Percentiles rank a stretch among this genome's conserved stretches.
Evolutionary conservation across 1,140 invertebrate genomes (phyloP).

Genomic region (Zaprionus davidi): DNA sequence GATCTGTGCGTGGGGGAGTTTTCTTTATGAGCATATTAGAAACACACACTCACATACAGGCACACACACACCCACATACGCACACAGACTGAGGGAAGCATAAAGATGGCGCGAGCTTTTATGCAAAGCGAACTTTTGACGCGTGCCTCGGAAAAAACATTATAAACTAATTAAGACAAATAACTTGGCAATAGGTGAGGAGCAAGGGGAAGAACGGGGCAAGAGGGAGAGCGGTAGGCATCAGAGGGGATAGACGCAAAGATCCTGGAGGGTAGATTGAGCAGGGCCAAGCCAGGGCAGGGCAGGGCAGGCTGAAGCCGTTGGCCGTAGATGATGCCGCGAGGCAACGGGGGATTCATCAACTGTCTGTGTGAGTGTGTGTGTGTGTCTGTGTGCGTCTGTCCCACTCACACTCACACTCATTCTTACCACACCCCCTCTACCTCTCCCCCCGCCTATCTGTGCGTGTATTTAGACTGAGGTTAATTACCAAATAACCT

Average conservation of each 20-base stretch:
- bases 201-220: not conserved
- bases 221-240: not conserved
- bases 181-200: constrained; percentile 27
- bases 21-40: constrained; percentile 12
- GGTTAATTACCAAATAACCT: constrained; percentile 7
- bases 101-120: constrained; percentile 5
- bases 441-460: not conserved
- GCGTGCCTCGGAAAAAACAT: constrained; percentile 49
- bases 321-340: constrained; percentile 1
- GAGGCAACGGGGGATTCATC: constrained; percentile 4
- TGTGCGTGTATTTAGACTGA: constrained; percentile 5
- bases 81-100: not conserved
- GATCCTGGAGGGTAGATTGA: not conserved
- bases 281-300: not conserved
- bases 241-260: not conserved
- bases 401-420: not conserved
- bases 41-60: not conserved
- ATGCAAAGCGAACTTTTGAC: constrained; percentile 43
- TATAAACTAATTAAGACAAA: constrained; percentile 63
- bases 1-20: not conserved
- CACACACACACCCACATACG: not conserved
- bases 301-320: not conserved
- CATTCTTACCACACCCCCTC: no score
- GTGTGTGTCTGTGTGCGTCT: not conserved
- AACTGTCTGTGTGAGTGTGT: not conserved